Conservation (phyloP, 2,113 vertebrate species). For the Oncorhynchus gorbuscha region DNA sequence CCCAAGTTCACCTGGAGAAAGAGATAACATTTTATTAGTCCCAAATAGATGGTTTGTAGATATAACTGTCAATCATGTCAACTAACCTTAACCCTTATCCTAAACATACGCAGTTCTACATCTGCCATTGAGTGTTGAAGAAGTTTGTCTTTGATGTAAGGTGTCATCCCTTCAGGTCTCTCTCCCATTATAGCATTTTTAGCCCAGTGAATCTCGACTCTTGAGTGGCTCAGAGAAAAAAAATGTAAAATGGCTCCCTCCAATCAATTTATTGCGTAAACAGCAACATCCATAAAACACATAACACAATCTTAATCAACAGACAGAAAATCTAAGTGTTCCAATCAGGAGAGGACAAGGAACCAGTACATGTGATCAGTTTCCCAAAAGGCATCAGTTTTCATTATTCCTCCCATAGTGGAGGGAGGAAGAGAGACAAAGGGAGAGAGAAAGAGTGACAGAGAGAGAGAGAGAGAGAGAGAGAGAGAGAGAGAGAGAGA, state of each 20-base stretch:
- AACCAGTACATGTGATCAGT: too few relatives aligned
- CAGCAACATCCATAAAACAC: neutral
- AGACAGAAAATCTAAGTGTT: neutral
- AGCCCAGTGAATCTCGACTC: neutral
- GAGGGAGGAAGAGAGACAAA: neutral
- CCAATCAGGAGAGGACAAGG: neutral
- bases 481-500: neutral
- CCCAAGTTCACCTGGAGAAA: slow-evolving; percentile 87
- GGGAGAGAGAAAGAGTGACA: neutral
- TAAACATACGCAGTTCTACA: too few relatives aligned
- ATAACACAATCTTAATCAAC: neutral
- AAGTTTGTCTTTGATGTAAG: too few relatives aligned
- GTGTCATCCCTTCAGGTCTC: too few relatives aligned
- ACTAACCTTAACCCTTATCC: too few relatives aligned
- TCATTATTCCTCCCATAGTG: neutral
- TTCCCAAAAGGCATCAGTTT: too few relatives aligned
- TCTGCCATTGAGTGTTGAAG: too few relatives aligned
- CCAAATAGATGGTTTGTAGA: neutral
- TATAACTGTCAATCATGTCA: too few relatives aligned
- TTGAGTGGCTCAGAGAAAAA: neutral
- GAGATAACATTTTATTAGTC: neutral
- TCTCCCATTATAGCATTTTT: too few relatives aligned
- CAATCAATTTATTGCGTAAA: too few relatives aligned
- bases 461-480: neutral
- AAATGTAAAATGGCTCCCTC: neutral